Base-by-base conservation (phyloP, 53 echinoderm and acorn worm genomes). In the Zoroaster sp. region DNA sequence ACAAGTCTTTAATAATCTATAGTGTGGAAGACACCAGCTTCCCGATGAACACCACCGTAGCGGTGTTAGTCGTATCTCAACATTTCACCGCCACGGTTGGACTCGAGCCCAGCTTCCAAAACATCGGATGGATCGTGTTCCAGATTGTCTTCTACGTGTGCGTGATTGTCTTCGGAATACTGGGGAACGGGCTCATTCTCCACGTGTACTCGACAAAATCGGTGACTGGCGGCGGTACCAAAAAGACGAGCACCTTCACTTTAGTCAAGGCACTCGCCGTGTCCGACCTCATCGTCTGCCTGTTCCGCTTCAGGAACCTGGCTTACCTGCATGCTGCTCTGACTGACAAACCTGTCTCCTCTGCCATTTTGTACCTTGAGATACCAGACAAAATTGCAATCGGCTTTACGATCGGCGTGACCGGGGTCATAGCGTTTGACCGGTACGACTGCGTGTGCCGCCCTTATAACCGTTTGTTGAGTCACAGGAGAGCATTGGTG, bases 361-460 rank as follows among this genome's bases (percentile, higher is more conserved):
- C 63, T 0, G 38, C 10, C 12, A 79, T 79, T 12, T 23, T 79
- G 55, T 79, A 79, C 79, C 25, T 63, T 20, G 79, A 79, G 63
- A 63, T 79, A 35, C 79, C 79, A 20, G 79, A 79, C 79, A 79
- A 79, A 38, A 54, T 79, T 23, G 79, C 54, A 38, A 79, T 79
- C 38, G 79, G 7, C 20, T 55, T 39, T 12, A 79, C 79, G 5
- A 59, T 79, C 10, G 17, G 2, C 3, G 30, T 79, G 79, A 79
- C 79, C 7, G 59, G 79, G 8, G 36, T 79, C 54, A 79, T 79
- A 25, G 79, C 79, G 4, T 79, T 79, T 20, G 79, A 79, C 63
- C 59, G 79, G 23, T 79, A 79, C 34, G 79, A 79, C 63, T 59
- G 79, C 79, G 79, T 79, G 59, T 79, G 79, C 63, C 79, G 79